phyloP scores from a whole-genome alignment of 2,797 vertebrate genomes.

The Hipposideros larvatus region DNA sequence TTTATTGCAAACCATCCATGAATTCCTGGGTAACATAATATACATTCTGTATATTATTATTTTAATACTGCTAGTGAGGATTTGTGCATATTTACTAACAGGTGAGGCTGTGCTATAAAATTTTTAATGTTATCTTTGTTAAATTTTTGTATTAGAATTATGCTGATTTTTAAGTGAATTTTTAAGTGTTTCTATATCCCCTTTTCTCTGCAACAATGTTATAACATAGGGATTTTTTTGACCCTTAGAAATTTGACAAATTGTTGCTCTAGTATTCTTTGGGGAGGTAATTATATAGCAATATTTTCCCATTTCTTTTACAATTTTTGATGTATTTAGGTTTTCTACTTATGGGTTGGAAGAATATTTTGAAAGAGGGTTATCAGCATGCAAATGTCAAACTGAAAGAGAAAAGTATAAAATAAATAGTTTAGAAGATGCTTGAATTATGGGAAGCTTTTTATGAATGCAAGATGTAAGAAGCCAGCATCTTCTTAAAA shows the following conservation, averaged over 20 bases:
- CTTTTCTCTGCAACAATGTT: not conserved
- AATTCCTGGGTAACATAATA: slow-evolving; percentile 11
- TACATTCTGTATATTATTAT: not conserved
- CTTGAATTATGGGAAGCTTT: not conserved
- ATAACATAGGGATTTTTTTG: not conserved
- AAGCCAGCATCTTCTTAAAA: slow-evolving; percentile 6
- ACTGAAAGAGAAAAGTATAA: not conserved
- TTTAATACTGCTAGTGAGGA: not conserved
- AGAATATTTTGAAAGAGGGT: slow-evolving; percentile 31
- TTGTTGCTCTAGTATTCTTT: not conserved
- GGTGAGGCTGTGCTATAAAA: not conserved
- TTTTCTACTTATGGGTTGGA: not conserved
- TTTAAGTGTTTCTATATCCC: not conserved
- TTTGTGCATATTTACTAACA: not conserved
- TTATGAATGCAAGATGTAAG: not conserved
- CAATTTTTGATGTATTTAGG: slow-evolving; percentile 29
- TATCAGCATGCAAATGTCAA: slow-evolving; percentile 4
- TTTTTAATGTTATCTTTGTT: not conserved
- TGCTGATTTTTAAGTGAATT: slow-evolving; percentile 11
- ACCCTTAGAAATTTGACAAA: slow-evolving; percentile 24
- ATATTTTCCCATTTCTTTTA: slow-evolving; percentile 11
- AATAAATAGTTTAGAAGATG: slow-evolving; percentile 30
- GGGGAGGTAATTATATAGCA: not conserved
- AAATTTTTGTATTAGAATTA: not conserved
- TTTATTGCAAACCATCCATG: not conserved